Evolutionary conservation across 2,888 invertebrate species (phyloP).

Genomic region (Nomada fabriciana): DNA sequence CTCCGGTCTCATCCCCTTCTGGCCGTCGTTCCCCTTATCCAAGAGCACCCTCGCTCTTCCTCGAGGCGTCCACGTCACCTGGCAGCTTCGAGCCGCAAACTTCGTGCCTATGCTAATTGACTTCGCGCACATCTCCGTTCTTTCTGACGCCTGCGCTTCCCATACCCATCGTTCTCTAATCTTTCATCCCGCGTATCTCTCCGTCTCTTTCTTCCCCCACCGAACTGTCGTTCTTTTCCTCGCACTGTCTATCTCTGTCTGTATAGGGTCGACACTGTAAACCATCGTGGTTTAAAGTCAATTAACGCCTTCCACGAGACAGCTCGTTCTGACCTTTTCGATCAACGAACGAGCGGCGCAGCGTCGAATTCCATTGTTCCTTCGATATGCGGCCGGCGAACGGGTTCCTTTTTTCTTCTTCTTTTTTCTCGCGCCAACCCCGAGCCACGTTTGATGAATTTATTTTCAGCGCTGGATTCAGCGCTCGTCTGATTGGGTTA

Average conservation of each 20-base stretch:
- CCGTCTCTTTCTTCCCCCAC: background rate
- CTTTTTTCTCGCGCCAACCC: background rate
- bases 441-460: slow-evolving; percentile 38
- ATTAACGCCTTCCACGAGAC: slow-evolving; percentile 67
- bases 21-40: slow-evolving; percentile 1
- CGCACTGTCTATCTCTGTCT: background rate
- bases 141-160: slow-evolving; percentile 18
- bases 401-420: background rate
- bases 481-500: slow-evolving; percentile 53
- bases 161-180: background rate
- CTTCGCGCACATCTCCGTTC: slow-evolving; percentile 56
- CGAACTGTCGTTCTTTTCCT: background rate
- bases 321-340: slow-evolving; percentile 61
- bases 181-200: background rate
- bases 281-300: slow-evolving; percentile 69
- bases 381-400: slow-evolving; percentile 32
- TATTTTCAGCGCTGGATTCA: slow-evolving; percentile 53
- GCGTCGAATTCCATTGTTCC: slow-evolving; percentile 52
- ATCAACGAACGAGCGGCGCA: slow-evolving; percentile 36
- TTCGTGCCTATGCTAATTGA: slow-evolving; percentile 70
- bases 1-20: background rate
- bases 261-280: slow-evolving; percentile 57
- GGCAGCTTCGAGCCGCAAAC: slow-evolving; percentile 62
- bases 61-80: slow-evolving; percentile 50
- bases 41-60: slow-evolving; percentile 48